A percentile compares a stretch with the other conserved stretches of the same genome.
These are phyloP conservation scores for Drosophila rufa DNA, from an alignment of 1,140 invertebrate species.

Conservation along the genomic window DNA sequence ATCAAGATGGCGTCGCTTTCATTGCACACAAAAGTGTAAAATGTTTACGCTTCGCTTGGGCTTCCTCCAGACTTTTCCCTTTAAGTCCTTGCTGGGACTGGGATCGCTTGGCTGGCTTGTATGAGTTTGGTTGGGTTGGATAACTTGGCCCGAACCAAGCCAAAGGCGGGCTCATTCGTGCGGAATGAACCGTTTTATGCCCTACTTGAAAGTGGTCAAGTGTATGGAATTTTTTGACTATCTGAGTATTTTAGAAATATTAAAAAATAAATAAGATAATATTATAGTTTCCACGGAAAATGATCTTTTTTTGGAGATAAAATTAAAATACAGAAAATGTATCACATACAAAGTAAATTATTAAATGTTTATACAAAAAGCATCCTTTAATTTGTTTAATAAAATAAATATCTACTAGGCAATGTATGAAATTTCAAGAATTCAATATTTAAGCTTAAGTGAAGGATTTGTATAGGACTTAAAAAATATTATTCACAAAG, in stretches of 20 bases:
- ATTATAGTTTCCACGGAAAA: too few relatives aligned
- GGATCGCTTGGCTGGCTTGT: slow-evolving; percentile 20
- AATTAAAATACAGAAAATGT: too few relatives aligned
- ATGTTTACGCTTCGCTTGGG: slow-evolving; percentile 77
- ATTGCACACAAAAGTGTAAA: slow-evolving; percentile 80
- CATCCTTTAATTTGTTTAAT: too few relatives aligned
- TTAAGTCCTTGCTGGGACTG: slow-evolving; percentile 11
- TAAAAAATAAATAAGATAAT: too few relatives aligned
- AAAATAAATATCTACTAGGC: too few relatives aligned
- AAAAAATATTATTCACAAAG: too few relatives aligned
- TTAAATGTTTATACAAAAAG: too few relatives aligned
- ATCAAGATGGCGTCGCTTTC: slow-evolving; percentile 75
- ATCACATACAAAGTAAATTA: too few relatives aligned
- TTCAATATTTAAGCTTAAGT: too few relatives aligned
- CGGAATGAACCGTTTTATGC: slow-evolving; percentile 76
- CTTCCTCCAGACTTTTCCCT: slow-evolving; percentile 47
- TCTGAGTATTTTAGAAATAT: not conserved
- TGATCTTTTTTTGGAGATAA: too few relatives aligned
- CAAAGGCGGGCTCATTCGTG: slow-evolving; percentile 59
- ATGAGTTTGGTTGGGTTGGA: slow-evolving; percentile 23
- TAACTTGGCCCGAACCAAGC: slow-evolving; percentile 12
- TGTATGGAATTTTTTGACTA: not conserved
- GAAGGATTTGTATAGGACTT: too few relatives aligned
- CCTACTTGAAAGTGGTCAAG: slow-evolving; percentile 18
- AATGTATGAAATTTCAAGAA: too few relatives aligned